phyloP scores from a whole-genome alignment of 1,140 invertebrate genomes.

The Drosophila santomea region DNA sequence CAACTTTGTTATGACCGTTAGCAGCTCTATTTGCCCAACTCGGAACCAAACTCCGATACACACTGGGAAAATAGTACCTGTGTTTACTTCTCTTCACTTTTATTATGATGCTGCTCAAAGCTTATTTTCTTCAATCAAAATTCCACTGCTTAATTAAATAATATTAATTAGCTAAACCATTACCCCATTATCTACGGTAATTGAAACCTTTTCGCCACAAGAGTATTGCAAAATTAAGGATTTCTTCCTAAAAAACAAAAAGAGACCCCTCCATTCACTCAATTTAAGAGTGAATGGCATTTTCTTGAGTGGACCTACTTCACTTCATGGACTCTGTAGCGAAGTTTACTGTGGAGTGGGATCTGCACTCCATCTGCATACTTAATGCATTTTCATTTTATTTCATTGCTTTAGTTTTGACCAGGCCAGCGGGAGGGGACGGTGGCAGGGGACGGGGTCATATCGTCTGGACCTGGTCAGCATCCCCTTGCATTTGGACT shows the following conservation, averaged over 20 bases:
- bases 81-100: too few relatives aligned
- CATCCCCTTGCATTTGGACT: conserved; percentile 17
- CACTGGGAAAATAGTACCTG: not conserved
- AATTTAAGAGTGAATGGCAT: conserved; percentile 4
- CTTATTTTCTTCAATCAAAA: too few relatives aligned
- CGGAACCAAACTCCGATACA: not conserved
- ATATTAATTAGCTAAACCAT: too few relatives aligned
- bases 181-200: not conserved
- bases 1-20: conserved; percentile 76
- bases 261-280: too few relatives aligned
- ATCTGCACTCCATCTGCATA: conserved; percentile 62
- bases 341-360: conserved; percentile 31
- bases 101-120: too few relatives aligned
- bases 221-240: not conserved
- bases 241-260: not conserved
- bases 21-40: conserved; percentile 67
- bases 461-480: not conserved
- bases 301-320: conserved; percentile 5
- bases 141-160: too few relatives aligned
- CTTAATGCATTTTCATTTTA: conserved; percentile 81
- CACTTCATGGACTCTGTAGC: conserved; percentile 16
- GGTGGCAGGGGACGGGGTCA: not conserved
- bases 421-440: conserved; percentile 7
- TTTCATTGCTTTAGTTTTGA: conserved; percentile 78
- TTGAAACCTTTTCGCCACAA: not conserved